Conservation (phyloP, 2,797 vertebrate species). For the Brotula barbata region DNA sequence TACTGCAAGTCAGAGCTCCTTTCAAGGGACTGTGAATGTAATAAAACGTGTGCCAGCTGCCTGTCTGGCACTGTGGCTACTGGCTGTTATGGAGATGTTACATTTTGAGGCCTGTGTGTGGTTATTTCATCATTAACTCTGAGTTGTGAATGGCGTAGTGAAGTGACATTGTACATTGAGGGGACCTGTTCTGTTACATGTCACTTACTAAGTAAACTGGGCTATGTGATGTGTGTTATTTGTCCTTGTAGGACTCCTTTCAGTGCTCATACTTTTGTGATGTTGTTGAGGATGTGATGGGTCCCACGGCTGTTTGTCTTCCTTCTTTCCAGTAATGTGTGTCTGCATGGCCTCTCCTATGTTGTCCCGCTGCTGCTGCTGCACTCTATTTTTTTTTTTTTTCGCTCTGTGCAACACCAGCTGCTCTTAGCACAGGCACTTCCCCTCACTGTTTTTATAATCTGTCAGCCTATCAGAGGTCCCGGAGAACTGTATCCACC, state of each 20-base stretch:
- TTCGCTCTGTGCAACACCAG: conserved; percentile 30
- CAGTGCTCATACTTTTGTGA: conserved; percentile 7
- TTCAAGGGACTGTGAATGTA: conserved; percentile 21
- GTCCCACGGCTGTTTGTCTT: not conserved
- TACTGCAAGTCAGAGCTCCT: not conserved
- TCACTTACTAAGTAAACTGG: not conserved
- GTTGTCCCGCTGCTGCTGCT: conserved; percentile 36
- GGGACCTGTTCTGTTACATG: not conserved
- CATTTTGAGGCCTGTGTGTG: conserved; percentile 15
- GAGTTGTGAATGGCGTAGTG: not conserved
- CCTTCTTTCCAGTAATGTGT: conserved; percentile 22
- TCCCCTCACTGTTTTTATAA: conserved; percentile 65
- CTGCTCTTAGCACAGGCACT: conserved; percentile 56
- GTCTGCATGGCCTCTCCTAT: conserved; percentile 36
- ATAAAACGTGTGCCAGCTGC: conserved; percentile 5
- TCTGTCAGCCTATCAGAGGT: conserved; percentile 69
- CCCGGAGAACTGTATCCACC: conserved; percentile 54
- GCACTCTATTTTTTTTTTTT: not conserved
- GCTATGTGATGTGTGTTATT: not conserved
- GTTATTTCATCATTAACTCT: conserved; percentile 5
- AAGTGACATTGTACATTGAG: conserved; percentile 3
- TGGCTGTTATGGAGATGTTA: conserved; percentile 20
- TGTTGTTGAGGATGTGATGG: conserved; percentile 7
- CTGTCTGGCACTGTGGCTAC: conserved; percentile 2
- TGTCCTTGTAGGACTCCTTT: conserved; percentile 12